Evolutionary conservation across 2,113 vertebrate species (phyloP).

Genomic region (Syngnathus scovelli): DNA sequence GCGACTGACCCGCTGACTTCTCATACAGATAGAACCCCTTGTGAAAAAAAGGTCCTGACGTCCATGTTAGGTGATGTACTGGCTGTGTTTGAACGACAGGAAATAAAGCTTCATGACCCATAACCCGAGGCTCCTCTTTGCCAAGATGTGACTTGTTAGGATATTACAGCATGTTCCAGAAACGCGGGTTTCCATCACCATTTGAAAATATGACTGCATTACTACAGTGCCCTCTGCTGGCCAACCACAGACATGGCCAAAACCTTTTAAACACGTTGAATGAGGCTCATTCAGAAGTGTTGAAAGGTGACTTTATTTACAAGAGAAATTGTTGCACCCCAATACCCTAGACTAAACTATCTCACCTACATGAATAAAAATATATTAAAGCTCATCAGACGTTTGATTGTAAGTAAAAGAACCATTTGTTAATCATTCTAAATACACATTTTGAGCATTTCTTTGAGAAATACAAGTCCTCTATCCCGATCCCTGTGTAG

Average conservation of each 20-base stretch:
- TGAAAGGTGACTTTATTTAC: slow-evolving; percentile 53
- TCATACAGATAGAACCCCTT: slow-evolving; percentile 12
- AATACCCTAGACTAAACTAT: neutral
- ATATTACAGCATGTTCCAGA: slow-evolving; percentile 1
- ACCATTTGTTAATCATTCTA: neutral
- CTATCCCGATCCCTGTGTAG: neutral
- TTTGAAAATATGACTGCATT: slow-evolving; percentile 30
- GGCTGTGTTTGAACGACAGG: slow-evolving; percentile 56
- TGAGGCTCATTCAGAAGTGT: neutral
- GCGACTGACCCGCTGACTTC: slow-evolving; percentile 69
- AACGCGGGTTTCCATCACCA: slow-evolving; percentile 1
- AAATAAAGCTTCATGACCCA: slow-evolving; percentile 61
- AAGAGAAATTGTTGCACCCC: slow-evolving; percentile 6
- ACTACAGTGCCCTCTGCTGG: slow-evolving; percentile 63
- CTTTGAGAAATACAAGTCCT: too few relatives aligned
- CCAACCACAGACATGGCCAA: slow-evolving; percentile 13
- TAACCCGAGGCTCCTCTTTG: slow-evolving; percentile 49
- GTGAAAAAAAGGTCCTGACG: slow-evolving; percentile 30
- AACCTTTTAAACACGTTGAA: neutral
- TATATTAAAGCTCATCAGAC: too few relatives aligned
- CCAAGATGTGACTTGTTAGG: slow-evolving; percentile 35
- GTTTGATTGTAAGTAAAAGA: neutral
- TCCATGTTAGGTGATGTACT: slow-evolving; percentile 36
- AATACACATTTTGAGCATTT: neutral
- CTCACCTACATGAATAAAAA: neutral